Conservation (phyloP, 2,113 vertebrate genomes). For the Malaclemys terrapin region DNA sequence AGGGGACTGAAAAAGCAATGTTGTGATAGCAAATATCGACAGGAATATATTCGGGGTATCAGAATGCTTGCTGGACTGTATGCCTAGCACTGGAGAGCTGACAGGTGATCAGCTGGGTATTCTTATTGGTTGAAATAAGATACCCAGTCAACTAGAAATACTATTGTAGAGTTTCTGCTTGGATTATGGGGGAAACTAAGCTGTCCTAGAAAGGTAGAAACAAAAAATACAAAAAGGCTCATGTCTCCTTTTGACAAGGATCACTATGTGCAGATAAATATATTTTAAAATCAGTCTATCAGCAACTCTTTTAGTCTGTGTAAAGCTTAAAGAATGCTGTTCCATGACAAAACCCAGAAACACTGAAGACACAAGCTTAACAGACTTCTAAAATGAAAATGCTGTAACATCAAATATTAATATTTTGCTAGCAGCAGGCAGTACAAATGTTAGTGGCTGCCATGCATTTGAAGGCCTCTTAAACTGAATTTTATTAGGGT, state of each 20-base stretch:
- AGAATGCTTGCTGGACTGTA: background rate
- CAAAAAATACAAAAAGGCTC: background rate
- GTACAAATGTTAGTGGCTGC: conserved; percentile 44
- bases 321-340: conserved; percentile 34
- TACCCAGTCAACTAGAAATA: background rate
- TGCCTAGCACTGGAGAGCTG: background rate
- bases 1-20: background rate
- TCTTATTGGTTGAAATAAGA: background rate
- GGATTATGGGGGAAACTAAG: background rate
- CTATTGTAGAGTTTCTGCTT: conserved; percentile 1
- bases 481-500: conserved; percentile 54
- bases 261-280: background rate
- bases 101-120: background rate
- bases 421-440: conserved; percentile 57
- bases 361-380: conserved; percentile 24
- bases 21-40: background rate
- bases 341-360: conserved; percentile 46
- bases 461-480: conserved; percentile 41
- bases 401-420: conserved; percentile 60
- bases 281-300: conserved; percentile 33
- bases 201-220: background rate
- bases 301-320: conserved; percentile 27
- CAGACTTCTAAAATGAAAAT: conserved; percentile 63
- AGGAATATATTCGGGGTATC: background rate
- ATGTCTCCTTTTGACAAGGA: background rate